These are phyloP conservation scores for Enteromius argenteus DNA, from an alignment of 2,797 vertebrate genomes.

Conservation along the genomic window DNA sequence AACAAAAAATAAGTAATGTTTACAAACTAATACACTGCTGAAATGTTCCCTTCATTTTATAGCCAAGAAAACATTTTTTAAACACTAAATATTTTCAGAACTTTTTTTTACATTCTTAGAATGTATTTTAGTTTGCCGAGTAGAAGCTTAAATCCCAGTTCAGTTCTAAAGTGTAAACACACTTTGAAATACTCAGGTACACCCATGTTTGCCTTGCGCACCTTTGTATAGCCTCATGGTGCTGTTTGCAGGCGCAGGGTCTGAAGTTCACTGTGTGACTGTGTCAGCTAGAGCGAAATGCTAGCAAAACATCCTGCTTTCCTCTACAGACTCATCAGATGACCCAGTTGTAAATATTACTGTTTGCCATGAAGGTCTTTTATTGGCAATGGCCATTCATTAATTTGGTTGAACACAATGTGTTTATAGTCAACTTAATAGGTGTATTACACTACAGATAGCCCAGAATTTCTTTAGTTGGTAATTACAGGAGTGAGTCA, in stretches of 20 bases:
- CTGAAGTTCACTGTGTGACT: constrained; percentile 56
- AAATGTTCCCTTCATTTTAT: not conserved
- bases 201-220: constrained; percentile 74
- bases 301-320: constrained; percentile 3
- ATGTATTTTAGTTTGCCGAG: not conserved
- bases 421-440: not conserved
- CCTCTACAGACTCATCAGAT: not conserved
- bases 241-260: constrained; percentile 46
- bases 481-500: not conserved
- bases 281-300: not conserved
- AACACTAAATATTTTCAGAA: not conserved
- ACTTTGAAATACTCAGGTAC: constrained; percentile 50
- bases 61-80: not conserved
- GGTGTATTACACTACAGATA: not conserved
- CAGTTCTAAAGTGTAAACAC: constrained; percentile 17
- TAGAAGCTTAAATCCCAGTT: not conserved
- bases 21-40: not conserved
- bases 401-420: not conserved
- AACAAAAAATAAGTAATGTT: not conserved
- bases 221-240: constrained; percentile 48
- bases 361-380: not conserved
- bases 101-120: not conserved
- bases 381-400: not conserved
- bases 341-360: not conserved
- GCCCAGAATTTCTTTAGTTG: not conserved